These are phyloP conservation scores for Ormyrus thymus DNA, from an alignment of 2,888 invertebrate genomes.

Conservation along the genomic window DNA sequence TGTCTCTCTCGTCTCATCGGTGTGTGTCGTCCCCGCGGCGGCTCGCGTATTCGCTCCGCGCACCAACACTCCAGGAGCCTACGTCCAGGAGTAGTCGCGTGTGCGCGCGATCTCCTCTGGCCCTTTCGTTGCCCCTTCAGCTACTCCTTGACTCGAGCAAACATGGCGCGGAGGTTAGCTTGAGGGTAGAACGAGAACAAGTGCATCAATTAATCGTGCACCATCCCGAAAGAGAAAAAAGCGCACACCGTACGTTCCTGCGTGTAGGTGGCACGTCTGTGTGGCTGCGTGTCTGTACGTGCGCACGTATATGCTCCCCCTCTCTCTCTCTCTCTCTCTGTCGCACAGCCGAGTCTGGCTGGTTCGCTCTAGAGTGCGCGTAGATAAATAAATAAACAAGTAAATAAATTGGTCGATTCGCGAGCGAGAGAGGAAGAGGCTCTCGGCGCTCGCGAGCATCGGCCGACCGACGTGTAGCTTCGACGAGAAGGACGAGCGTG, in stretches of 20 bases:
- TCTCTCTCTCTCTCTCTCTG: too few species aligned
- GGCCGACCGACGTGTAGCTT: too few species aligned
- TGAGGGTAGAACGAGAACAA: not conserved
- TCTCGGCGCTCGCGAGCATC: too few species aligned
- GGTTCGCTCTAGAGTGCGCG: not conserved
- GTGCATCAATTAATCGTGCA: not conserved
- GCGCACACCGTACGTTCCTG: not conserved
- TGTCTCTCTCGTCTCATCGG: not conserved
- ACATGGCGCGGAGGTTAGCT: constrained; percentile 17
- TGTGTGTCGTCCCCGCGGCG: not conserved
- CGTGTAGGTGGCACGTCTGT: not conserved
- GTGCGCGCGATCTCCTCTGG: not conserved
- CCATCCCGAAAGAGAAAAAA: too few species aligned
- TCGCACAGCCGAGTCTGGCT: not conserved
- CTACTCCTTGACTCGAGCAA: not conserved
- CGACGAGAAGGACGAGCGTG: not conserved
- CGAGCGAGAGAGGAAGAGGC: too few species aligned
- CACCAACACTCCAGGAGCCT: constrained; percentile 9
- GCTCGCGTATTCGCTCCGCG: not conserved
- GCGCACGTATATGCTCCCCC: not conserved
- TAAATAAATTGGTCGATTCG: constrained; percentile 1
- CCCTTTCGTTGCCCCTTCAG: not conserved
- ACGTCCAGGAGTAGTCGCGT: not conserved
- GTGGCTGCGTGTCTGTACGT: not conserved
- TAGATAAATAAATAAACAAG: not conserved